Percentiles rank a stretch among this genome's conserved stretches.
phyloP scores from a whole-genome alignment of 2,797 vertebrate species.

The Peromyscus eremicus region DNA sequence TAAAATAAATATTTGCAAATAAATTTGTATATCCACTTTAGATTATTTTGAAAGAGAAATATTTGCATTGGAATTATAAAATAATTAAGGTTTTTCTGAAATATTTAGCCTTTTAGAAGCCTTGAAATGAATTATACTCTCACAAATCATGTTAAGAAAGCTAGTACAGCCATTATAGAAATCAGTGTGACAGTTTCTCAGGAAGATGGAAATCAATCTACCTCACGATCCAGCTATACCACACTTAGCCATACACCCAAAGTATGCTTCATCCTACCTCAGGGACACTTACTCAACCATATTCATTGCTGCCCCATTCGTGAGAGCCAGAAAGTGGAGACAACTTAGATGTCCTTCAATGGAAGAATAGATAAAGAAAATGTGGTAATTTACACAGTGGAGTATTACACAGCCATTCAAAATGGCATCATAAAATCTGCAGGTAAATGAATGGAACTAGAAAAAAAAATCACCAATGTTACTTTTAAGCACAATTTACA shows the following conservation, averaged over 20 bases:
- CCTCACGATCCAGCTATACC: background rate
- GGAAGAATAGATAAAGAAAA: background rate
- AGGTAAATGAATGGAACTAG: background rate
- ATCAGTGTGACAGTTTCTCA: background rate
- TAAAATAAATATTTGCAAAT: constrained; percentile 27
- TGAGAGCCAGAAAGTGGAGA: background rate
- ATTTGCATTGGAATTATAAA: constrained; percentile 17
- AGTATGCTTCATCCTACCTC: too few species aligned
- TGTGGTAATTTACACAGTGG: background rate
- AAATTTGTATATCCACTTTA: constrained; percentile 1
- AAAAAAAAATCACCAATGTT: background rate
- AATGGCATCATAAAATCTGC: background rate
- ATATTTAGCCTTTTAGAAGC: constrained; percentile 45
- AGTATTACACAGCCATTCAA: background rate
- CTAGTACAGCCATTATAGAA: background rate
- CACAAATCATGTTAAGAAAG: background rate
- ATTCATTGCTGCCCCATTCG: too few species aligned
- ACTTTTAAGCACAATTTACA: constrained; percentile 18
- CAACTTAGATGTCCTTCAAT: background rate
- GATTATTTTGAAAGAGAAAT: constrained; percentile 38
- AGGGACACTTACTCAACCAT: background rate
- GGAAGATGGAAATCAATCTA: background rate
- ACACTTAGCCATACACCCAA: too few species aligned
- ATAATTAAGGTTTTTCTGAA: constrained; percentile 13
- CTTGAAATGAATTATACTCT: constrained; percentile 30